Base-by-base conservation (phyloP, 2,888 invertebrate species). In the Dicyrtoma fusca region DNA sequence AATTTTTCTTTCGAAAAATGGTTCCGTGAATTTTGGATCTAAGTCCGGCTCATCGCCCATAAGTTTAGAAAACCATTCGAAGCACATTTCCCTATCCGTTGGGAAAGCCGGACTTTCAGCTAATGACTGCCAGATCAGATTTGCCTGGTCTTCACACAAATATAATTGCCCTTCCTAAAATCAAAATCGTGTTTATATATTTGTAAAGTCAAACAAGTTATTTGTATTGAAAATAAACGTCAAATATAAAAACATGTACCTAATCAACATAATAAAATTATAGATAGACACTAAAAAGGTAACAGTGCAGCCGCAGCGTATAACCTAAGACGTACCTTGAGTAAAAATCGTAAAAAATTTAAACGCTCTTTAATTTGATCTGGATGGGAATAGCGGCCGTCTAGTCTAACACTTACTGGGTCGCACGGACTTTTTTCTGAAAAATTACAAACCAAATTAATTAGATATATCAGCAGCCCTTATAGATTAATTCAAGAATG, bases 21-120 rank as follows among this genome's bases (percentile, higher is more conserved):
- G 94, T 83, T 92, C 89, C 82, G 95, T 95, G 71, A 97, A 95
- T 80, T 95, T 94, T 0, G 97, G 97, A 85, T 97, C 97, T 69
- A 97, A 85, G 84, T 97, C 97, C 0, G 97, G 96, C 83, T 97
- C 97, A 81, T 97, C 97, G 19, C 94, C 94, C 95, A 95, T 95
- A 47, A 95, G 85, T 85, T 97, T 97, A 49, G 96, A 94, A 86
- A 97, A 97, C 97, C 97, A 97, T 81, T 94, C 92, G 85, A 97
- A 98, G 84, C 97, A 97, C 44, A 96, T 94, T 84, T 98, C 97
- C 49, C 97, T 88, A 84, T 98, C 97, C 1, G 91, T 90, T 14
- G 91, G 87, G 83, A 95, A 96, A 13, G 95, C 94, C 13, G 96
- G 95, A 82, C 91, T 91, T 83, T 96, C 96, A 1, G 97, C 96